Conservation (phyloP, 2,797 vertebrate species). For the Galaxias olidus region DNA sequence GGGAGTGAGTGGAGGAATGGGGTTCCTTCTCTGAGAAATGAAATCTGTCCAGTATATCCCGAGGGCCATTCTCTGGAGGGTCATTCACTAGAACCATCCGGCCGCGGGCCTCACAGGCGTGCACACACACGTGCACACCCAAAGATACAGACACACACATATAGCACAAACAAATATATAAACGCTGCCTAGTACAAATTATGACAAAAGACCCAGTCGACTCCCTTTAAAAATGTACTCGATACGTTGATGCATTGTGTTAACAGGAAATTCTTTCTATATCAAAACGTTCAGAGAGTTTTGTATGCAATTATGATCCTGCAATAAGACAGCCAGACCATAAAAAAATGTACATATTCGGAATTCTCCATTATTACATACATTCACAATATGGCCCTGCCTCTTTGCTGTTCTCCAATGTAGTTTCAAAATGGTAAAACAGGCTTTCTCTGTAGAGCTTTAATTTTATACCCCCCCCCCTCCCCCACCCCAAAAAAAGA, state of each 20-base stretch:
- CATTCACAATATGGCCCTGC: too few relatives aligned
- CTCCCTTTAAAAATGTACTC: too few relatives aligned
- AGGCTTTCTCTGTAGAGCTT: too few relatives aligned
- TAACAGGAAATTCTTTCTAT: too few relatives aligned
- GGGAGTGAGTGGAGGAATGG: slow-evolving; percentile 47
- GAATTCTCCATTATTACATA: too few relatives aligned
- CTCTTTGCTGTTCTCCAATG: too few relatives aligned
- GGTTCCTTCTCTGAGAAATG: slow-evolving; percentile 55
- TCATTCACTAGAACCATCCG: slow-evolving; percentile 51
- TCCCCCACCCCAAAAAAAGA: slow-evolving; percentile 4
- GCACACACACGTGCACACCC: slow-evolving; percentile 5
- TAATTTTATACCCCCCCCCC: too few relatives aligned
- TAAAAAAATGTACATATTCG: too few relatives aligned
- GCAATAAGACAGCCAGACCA: not conserved
- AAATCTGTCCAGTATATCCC: slow-evolving; percentile 53
- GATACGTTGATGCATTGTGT: not conserved
- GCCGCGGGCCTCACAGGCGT: slow-evolving; percentile 29
- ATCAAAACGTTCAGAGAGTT: not conserved
- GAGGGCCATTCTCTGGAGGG: slow-evolving; percentile 47
- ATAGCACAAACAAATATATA: too few relatives aligned
- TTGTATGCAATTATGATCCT: slow-evolving; percentile 1
- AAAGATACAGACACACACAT: slow-evolving; percentile 36
- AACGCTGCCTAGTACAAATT: too few relatives aligned
- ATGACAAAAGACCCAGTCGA: too few relatives aligned
- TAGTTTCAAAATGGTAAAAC: too few relatives aligned